Percentiles rank a stretch among this genome's conserved stretches.
Conservation (phyloP, 2,797 vertebrate species). For the Betta splendens region DNA sequence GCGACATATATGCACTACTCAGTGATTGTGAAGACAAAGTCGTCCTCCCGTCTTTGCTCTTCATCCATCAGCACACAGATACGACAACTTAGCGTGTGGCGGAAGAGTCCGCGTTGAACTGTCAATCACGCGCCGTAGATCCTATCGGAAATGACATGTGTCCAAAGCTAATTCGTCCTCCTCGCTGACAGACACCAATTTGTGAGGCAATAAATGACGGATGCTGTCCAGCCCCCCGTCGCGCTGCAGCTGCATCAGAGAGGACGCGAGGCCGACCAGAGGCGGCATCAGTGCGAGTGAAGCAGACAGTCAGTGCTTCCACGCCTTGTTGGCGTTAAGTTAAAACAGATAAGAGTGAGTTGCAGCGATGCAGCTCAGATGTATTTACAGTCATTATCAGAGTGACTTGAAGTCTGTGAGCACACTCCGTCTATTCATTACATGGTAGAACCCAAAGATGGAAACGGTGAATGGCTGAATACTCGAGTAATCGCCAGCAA, state of each 20-base stretch:
- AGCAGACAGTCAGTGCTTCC: too few relatives aligned
- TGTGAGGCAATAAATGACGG: not conserved
- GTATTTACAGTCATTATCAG: constrained; percentile 15
- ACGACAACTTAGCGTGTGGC: not conserved
- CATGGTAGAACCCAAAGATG: too few relatives aligned
- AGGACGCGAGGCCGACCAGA: not conserved
- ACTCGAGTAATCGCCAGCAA: constrained; percentile 26
- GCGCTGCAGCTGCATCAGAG: not conserved
- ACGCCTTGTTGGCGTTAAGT: too few relatives aligned
- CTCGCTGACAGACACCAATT: not conserved
- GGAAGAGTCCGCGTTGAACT: not conserved
- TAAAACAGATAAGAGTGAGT: too few relatives aligned
- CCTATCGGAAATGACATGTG: constrained; percentile 11
- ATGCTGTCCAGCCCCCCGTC: not conserved
- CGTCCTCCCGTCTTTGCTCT: too few relatives aligned
- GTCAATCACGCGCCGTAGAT: constrained; percentile 1
- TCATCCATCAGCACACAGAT: not conserved
- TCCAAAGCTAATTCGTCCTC: not conserved
- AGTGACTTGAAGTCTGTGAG: constrained; percentile 7
- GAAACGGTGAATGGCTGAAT: constrained; percentile 3
- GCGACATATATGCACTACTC: too few relatives aligned
- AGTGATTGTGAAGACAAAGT: not conserved
- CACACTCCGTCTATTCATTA: not conserved
- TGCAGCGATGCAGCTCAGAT: too few relatives aligned
- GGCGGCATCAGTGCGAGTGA: too few relatives aligned